Conservation (phyloP, 2,797 vertebrate species). For the Oophaga sylvatica region DNA sequence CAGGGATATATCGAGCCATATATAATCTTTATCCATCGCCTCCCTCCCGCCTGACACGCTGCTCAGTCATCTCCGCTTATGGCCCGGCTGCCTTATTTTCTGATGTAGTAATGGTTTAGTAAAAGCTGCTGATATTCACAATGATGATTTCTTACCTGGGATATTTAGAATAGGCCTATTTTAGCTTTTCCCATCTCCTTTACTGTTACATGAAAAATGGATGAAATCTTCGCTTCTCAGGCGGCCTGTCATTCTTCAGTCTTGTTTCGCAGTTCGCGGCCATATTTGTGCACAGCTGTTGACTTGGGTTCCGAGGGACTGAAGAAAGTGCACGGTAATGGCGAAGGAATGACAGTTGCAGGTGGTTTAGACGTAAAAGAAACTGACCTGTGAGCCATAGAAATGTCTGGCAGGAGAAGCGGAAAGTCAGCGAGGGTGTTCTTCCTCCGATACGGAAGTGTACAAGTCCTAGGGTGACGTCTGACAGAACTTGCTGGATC, state of each 20-base stretch:
- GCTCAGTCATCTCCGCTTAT: slow-evolving; percentile 52
- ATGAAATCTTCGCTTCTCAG: neutral
- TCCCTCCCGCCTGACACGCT: slow-evolving; percentile 38
- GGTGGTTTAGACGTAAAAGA: neutral
- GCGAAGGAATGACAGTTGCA: neutral
- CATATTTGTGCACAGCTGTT: slow-evolving; percentile 8
- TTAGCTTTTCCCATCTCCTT: neutral
- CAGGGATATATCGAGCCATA: slow-evolving; percentile 46
- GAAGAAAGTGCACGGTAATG: neutral
- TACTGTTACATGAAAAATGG: slow-evolving; percentile 20
- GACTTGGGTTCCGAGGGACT: slow-evolving; percentile 1
- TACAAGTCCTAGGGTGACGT: neutral
- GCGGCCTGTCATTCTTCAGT: slow-evolving; percentile 5
- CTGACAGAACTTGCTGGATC: neutral
- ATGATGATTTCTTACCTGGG: slow-evolving; percentile 24
- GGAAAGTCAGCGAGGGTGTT: neutral
- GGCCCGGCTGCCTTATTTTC: slow-evolving; percentile 5
- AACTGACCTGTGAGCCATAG: neutral
- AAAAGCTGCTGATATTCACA: slow-evolving; percentile 43
- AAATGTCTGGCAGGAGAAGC: neutral
- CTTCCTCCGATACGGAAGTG: neutral
- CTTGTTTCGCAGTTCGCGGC: neutral
- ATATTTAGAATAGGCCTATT: slow-evolving; percentile 8
- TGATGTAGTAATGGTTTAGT: slow-evolving; percentile 36
- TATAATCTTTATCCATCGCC: slow-evolving; percentile 37